Conservation (phyloP, 2,113 vertebrate genomes). For the Rhabdomys dilectus region DNA sequence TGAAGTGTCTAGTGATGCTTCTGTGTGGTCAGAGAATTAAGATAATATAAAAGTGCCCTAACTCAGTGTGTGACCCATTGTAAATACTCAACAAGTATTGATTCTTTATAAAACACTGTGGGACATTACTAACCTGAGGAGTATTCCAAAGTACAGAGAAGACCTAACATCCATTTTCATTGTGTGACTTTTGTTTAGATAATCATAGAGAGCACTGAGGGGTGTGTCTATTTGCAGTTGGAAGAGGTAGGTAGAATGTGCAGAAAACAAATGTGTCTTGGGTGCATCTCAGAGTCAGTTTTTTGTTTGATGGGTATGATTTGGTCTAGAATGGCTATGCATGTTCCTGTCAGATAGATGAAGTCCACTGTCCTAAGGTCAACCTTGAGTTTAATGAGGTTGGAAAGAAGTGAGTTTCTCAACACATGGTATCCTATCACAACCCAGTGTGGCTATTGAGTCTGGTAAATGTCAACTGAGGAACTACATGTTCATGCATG, state of each 20-base stretch:
- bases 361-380: background rate
- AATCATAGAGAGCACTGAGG: background rate
- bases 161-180: background rate
- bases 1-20: background rate
- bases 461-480: background rate
- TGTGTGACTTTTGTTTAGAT: background rate
- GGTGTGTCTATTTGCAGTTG: background rate
- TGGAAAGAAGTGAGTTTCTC: background rate
- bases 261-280: background rate
- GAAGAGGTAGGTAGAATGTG: background rate
- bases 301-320: background rate
- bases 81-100: background rate
- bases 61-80: background rate
- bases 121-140: background rate
- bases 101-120: background rate
- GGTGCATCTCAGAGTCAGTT: background rate
- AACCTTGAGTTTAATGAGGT: background rate
- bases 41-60: background rate
- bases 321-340: background rate
- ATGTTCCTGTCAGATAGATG: background rate
- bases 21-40: background rate
- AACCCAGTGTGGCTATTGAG: background rate
- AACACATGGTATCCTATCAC: background rate
- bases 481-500: background rate
- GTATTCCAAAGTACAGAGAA: background rate